Evolutionary conservation across 1,140 invertebrate genomes (phyloP).

Genomic region (Cydia amplana): DNA sequence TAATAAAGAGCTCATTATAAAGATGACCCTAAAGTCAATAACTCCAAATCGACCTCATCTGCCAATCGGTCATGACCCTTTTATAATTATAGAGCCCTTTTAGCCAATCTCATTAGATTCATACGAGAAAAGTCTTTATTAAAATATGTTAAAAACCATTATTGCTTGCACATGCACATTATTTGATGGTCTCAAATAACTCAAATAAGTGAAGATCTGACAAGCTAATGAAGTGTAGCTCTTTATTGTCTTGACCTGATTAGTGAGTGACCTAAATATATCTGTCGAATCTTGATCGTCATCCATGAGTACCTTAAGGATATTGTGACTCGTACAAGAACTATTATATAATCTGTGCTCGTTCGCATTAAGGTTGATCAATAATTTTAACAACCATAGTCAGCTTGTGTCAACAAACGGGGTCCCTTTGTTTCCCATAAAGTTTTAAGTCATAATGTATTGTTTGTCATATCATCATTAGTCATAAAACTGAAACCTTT

Average conservation of each 20-base stretch:
- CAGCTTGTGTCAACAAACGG: no score
- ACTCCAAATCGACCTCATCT: not conserved
- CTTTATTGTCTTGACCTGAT: not conserved
- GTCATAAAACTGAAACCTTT: no score
- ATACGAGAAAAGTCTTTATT: not conserved
- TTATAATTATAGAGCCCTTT: not conserved
- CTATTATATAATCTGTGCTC: no score
- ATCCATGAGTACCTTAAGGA: no score
- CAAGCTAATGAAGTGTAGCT: not conserved
- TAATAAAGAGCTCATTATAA: not conserved
- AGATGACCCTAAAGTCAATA: constrained; percentile 8
- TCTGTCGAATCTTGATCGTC: not conserved
- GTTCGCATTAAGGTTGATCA: no score
- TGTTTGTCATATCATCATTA: no score
- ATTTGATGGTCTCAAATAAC: not conserved
- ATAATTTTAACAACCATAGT: no score
- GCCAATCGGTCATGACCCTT: not conserved
- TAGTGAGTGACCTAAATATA: not conserved
- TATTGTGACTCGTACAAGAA: no score
- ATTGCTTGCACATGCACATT: not conserved
- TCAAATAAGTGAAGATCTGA: not conserved
- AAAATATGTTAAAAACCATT: not conserved
- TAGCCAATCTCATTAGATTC: not conserved
- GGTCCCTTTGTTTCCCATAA: no score
- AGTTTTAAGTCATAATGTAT: no score